Base-by-base conservation (phyloP, 1,140 invertebrate genomes). In the Bombus cullumanus region DNA sequence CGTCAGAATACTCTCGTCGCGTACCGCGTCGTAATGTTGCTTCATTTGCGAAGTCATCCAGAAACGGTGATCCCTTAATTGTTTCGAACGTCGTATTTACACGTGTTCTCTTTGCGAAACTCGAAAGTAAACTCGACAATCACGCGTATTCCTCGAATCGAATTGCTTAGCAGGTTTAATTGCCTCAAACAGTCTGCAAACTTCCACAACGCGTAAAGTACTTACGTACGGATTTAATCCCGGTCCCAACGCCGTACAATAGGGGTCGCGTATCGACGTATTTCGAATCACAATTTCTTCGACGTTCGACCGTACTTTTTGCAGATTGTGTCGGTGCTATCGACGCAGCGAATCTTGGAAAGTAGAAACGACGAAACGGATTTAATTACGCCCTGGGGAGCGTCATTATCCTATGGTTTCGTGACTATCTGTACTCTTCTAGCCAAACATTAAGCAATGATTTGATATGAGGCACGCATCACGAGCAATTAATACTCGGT, bases 401-500 rank as follows among this genome's bases (percentile, higher is more conserved):
- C 43, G 59, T 82, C 78, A 53, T 86, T 88, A 86, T 68, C 47
- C 25, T 34, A 28, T 37, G 31, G 68, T 47, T 74, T 73, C 68
- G 75, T 74, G 43, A 71, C 59, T 79, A 47, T 74, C 74, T 39
- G 13, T 34, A 39, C 31, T 28, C 31, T 22, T 43, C 28, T 57
- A 73, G 37, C 47, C 22, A 28, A 71, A 39, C 64, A 72, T 86
- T 83, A 72, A 53, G 53, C 85, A 82, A 72, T 59, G 28, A 57
- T 37, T n/a, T 28, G 72, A 68, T 86, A 69, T 37, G 28, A 34
- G 71, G 34, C 71, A 82, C 41, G 59, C 59, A 62, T n/a, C 28
- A 4, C 59, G 28, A 62, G 4, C 59, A 13, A 62, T 85, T 74
- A 81, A 81, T 81, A 34, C 78, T n/a, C 28, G 31, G 22, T 69